Conservation (phyloP, 37 sponge, comb jelly and placozoan species). For the Theonella swinhoei region DNA sequence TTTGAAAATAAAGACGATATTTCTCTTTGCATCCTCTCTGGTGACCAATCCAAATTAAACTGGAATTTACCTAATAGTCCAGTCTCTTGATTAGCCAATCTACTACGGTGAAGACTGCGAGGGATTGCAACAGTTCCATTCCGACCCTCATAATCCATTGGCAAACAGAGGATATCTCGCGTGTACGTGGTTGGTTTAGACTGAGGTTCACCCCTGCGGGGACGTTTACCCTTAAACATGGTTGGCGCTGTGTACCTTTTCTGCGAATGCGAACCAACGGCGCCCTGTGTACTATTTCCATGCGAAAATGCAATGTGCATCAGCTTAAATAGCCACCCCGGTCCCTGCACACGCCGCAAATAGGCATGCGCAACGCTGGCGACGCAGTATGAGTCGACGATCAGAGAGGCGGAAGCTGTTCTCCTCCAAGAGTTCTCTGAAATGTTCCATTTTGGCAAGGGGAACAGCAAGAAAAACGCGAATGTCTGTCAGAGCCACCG, state of each 20-base stretch:
- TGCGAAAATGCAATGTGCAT: no score
- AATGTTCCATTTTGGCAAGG: background rate
- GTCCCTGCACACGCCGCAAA: no score
- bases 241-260: slow-evolving; percentile 1
- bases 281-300: no score
- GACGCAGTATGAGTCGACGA: slow-evolving; percentile 3
- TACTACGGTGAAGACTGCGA: background rate
- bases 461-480: no score
- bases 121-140: slow-evolving; percentile 1
- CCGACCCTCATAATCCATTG: background rate
- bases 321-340: no score
- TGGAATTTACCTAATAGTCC: slow-evolving; percentile 33
- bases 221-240: background rate
- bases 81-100: slow-evolving; percentile 1
- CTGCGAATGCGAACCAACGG: no score
- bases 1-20: slow-evolving; percentile 6
- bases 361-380: no score
- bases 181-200: background rate
- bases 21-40: background rate
- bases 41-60: slow-evolving; percentile 11
- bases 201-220: background rate
- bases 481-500: no score
- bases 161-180: slow-evolving; percentile 16
- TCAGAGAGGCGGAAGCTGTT: background rate
- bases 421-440: slow-evolving; percentile 32